These are phyloP conservation scores for Helogale parvula DNA, from an alignment of 2,113 vertebrate species.

Conservation along the genomic window DNA sequence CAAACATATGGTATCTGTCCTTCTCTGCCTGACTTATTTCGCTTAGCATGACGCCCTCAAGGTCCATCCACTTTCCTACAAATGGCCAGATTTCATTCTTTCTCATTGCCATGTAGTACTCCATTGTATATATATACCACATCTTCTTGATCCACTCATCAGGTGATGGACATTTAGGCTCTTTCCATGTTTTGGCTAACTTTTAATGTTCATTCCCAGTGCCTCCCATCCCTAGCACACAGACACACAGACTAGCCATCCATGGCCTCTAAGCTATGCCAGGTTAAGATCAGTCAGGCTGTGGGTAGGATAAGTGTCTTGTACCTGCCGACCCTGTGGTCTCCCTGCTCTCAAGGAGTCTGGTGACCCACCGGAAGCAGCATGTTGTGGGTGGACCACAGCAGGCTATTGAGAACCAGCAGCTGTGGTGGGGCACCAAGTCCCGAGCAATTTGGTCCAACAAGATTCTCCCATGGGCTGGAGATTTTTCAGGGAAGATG, in stretches of 20 bases:
- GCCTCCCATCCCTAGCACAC: rapidly evolving
- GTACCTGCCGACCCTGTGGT: rapidly evolving
- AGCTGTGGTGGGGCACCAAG: background rate
- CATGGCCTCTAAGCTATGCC: background rate
- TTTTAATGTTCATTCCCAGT: background rate
- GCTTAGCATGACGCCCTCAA: too few species aligned
- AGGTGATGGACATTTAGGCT: too few species aligned
- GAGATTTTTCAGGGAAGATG: background rate
- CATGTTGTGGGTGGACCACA: background rate
- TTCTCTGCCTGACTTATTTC: too few species aligned
- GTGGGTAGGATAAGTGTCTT: rapidly evolving
- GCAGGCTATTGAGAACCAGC: rapidly evolving
- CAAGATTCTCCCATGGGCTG: background rate
- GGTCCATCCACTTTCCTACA: too few species aligned
- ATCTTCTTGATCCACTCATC: too few species aligned
- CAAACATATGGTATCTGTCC: too few species aligned
- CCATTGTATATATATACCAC: too few species aligned
- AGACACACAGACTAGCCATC: background rate
- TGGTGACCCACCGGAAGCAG: background rate
- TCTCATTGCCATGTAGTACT: too few species aligned
- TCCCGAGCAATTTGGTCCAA: background rate
- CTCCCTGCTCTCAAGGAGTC: background rate
- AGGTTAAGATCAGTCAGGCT: background rate
- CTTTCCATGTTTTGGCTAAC: too few species aligned
- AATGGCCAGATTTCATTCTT: too few species aligned